Percentiles rank a stretch among this genome's conserved stretches.
phyloP scores from a whole-genome alignment of 2,888 invertebrate species.

The Glaucopsyche alexis region DNA sequence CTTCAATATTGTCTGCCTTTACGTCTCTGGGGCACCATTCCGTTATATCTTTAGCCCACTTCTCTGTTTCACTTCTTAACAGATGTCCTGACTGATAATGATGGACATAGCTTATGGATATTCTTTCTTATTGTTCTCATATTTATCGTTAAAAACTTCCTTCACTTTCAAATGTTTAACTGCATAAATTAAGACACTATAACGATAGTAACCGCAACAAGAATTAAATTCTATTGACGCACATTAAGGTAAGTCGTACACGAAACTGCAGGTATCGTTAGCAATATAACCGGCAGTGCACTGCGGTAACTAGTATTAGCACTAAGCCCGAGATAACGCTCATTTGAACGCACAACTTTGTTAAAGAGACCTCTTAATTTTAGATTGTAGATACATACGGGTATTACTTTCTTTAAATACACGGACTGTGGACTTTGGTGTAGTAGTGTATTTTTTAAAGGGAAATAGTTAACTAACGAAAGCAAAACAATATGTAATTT shows the following conservation, averaged over 20 bases:
- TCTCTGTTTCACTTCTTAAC: too few relatives aligned
- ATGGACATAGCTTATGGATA: too few relatives aligned
- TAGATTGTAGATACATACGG: conserved; percentile 44
- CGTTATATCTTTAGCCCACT: too few relatives aligned
- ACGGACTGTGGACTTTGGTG: too few relatives aligned
- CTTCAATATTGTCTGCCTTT: too few relatives aligned
- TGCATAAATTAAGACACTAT: background rate
- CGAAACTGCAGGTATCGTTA: conserved; percentile 33
- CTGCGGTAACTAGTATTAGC: conserved; percentile 34
- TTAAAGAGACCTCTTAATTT: conserved; percentile 61
- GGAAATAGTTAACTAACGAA: too few relatives aligned
- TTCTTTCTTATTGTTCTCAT: too few relatives aligned
- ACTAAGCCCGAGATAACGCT: conserved; percentile 48
- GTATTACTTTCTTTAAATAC: too few relatives aligned
- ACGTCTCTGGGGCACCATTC: too few relatives aligned
- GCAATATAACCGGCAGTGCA: conserved; percentile 38
- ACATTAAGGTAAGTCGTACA: conserved; percentile 27
- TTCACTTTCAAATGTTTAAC: background rate
- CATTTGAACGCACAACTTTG: conserved; percentile 56
- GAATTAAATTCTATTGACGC: conserved; percentile 30
- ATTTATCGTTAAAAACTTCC: background rate
- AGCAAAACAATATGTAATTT: too few relatives aligned
- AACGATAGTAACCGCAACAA: background rate
- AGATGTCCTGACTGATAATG: too few relatives aligned
- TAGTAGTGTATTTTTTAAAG: too few relatives aligned